Conservation (phyloP, 2,797 vertebrate genomes). For the Brachyalestes nurse region DNA sequence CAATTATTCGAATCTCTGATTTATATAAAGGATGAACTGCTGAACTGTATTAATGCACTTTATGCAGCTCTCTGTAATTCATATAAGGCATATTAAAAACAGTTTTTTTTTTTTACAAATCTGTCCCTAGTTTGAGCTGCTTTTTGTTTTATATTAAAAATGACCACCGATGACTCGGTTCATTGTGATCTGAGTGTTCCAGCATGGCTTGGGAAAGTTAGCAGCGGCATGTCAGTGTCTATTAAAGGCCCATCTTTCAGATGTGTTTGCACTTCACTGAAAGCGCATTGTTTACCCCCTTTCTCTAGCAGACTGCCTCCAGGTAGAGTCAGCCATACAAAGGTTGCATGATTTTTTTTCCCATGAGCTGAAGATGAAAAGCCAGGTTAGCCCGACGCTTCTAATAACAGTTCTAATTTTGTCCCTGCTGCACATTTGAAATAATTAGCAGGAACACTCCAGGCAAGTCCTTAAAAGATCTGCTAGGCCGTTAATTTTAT, state of each 20-base stretch:
- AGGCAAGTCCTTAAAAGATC: slow-evolving; percentile 68
- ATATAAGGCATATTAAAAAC: background rate
- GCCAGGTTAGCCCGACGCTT: slow-evolving; percentile 60
- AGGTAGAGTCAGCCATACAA: slow-evolving; percentile 69
- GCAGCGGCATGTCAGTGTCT: slow-evolving; percentile 57
- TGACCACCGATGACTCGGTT: slow-evolving; percentile 31
- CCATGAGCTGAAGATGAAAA: slow-evolving; percentile 56
- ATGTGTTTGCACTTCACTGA: slow-evolving; percentile 67
- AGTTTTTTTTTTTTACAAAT: background rate
- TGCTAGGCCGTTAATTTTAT: slow-evolving; percentile 74
- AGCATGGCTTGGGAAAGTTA: slow-evolving; percentile 45
- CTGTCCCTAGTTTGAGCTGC: slow-evolving; percentile 3
- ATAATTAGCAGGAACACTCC: slow-evolving; percentile 76
- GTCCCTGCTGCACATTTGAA: slow-evolving; percentile 66
- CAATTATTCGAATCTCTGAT: background rate
- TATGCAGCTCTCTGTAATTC: background rate
- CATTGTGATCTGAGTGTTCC: slow-evolving; percentile 48
- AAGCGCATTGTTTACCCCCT: slow-evolving; percentile 60
- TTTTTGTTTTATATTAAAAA: slow-evolving; percentile 16
- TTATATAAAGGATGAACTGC: background rate
- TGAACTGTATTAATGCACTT: background rate
- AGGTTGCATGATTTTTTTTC: slow-evolving; percentile 62
- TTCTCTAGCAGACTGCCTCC: slow-evolving; percentile 61
- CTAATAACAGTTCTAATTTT: slow-evolving; percentile 67
- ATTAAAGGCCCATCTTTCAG: slow-evolving; percentile 67